A percentile compares a stretch with the other conserved stretches of the same genome.
Conservation (phyloP, 2,797 vertebrate species). For the Pelodytes ibericus region DNA sequence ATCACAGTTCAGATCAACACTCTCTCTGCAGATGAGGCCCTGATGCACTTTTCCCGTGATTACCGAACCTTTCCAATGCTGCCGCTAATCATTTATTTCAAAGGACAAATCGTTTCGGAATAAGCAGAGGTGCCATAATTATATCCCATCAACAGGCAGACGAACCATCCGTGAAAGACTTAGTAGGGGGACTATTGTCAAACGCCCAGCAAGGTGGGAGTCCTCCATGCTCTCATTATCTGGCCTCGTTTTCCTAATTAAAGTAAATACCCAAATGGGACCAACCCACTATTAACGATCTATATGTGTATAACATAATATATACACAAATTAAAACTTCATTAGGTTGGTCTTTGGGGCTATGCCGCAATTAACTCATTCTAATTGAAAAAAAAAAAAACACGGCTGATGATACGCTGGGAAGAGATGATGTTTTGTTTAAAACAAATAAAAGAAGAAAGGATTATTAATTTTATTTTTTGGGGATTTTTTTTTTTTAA, state of each 20-base stretch:
- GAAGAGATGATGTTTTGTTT: neutral
- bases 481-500: neutral
- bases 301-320: conserved; percentile 38
- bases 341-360: conserved; percentile 65
- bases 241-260: conserved; percentile 67
- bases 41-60: conserved; percentile 2
- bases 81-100: conserved; percentile 12
- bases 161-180: conserved; percentile 48
- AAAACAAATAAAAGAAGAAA: neutral
- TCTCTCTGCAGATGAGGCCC: neutral
- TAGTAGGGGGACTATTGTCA: conserved; percentile 47
- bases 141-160: conserved; percentile 51
- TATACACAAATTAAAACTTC: conserved; percentile 71
- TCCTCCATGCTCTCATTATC: conserved; percentile 56
- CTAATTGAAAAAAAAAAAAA: conserved; percentile 47
- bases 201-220: conserved; percentile 56
- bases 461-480: neutral
- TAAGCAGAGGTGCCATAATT: conserved; percentile 45
- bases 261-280: conserved; percentile 64
- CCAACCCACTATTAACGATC: conserved; percentile 65
- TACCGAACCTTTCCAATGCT: neutral
- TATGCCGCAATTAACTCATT: conserved; percentile 68
- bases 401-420: conserved; percentile 37
- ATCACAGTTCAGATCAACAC: neutral
- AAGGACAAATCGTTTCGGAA: conserved; percentile 27